Evolutionary conservation across 1,140 invertebrate genomes (phyloP).

Genomic region (Plodia interpunctella): DNA sequence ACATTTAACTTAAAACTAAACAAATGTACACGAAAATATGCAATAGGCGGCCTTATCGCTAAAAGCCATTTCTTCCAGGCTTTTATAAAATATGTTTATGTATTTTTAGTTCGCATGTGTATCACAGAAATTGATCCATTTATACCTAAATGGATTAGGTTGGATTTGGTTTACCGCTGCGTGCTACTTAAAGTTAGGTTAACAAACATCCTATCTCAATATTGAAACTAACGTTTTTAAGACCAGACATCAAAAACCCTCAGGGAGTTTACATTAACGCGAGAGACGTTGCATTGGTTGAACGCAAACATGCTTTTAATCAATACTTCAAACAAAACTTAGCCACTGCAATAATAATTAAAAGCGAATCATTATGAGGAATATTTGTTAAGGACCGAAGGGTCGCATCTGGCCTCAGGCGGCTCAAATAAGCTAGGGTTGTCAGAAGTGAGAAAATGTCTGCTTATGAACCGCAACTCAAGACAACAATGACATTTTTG

Average conservation of each 20-base stretch:
- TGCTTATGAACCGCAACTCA: too few relatives aligned
- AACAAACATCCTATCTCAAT: constrained; percentile 1
- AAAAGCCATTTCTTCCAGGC: too few relatives aligned
- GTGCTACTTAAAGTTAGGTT: not conserved
- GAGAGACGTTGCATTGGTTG: constrained; percentile 40
- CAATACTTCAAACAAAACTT: constrained; percentile 75
- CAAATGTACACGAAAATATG: too few relatives aligned
- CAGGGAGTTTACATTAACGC: constrained; percentile 53
- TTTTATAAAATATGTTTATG: too few relatives aligned
- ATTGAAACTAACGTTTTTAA: not conserved
- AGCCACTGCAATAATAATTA: constrained; percentile 74
- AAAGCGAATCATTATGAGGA: constrained; percentile 74
- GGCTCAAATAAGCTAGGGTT: constrained; percentile 26
- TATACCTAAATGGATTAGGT: too few relatives aligned
- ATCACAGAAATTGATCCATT: too few relatives aligned
- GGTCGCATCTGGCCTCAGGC: constrained; percentile 52
- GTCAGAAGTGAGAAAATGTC: not conserved
- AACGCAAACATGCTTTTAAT: constrained; percentile 71
- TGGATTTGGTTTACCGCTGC: too few relatives aligned
- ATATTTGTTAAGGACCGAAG: constrained; percentile 73
- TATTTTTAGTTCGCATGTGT: too few relatives aligned
- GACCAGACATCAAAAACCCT: not conserved
- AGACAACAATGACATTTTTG: too few relatives aligned
- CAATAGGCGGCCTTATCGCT: too few relatives aligned
- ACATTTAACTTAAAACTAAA: too few relatives aligned